Conservation (phyloP, 2,113 vertebrate genomes). For the Sturnira hondurensis region DNA sequence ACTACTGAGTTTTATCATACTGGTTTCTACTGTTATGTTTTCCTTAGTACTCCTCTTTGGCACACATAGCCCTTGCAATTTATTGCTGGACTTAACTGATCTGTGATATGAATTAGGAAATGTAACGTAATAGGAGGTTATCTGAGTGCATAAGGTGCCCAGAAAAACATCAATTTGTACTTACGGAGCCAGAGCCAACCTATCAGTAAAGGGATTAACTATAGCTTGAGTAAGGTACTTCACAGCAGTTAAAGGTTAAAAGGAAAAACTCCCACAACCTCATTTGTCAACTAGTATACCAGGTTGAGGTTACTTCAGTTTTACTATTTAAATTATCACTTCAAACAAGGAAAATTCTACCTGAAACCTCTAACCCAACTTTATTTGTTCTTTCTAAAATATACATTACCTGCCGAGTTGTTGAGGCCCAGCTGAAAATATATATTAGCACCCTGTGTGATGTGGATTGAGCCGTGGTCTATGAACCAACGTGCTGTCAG, state of each 20-base stretch:
- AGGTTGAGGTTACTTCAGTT: background rate
- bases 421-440: conserved; percentile 44
- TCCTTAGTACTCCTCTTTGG: background rate
- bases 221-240: background rate
- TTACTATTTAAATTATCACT: background rate
- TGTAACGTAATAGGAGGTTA: background rate
- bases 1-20: background rate
- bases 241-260: background rate
- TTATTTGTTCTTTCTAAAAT: conserved; percentile 24
- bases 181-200: background rate
- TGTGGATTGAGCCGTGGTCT: too few relatives aligned
- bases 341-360: background rate
- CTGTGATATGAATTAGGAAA: background rate
- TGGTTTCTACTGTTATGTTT: background rate
- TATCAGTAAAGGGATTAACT: background rate
- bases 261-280: background rate
- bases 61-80: background rate
- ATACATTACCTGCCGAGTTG: background rate
- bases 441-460: background rate
- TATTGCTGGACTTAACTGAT: background rate
- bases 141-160: background rate
- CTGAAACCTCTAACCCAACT: background rate
- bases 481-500: too few relatives aligned
- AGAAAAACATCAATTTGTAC: background rate
- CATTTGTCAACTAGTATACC: background rate